Evolutionary conservation across 2,888 invertebrate genomes (phyloP), one percentile per base, ranked within the genome.

Genomic region (Byasa hedistus): DNA sequence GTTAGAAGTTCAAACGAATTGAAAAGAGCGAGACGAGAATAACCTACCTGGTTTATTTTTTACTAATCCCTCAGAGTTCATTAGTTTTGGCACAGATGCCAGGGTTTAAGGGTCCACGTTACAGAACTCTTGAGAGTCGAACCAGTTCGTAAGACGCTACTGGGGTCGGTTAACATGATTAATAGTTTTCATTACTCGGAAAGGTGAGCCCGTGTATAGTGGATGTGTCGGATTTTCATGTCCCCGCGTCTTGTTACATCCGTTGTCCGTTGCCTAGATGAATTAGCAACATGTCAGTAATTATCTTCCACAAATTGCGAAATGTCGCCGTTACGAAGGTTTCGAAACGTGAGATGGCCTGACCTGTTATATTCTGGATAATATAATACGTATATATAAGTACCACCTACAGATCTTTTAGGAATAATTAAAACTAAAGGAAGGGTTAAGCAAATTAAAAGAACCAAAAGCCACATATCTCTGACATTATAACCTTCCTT

Each of bases 61-160:
- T 79, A 79, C 69, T 74, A 77, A 76, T 78, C 70, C 75, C 72
- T 70, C 69, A 71, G 61, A 80, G 74, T 74, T 84, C 84, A 80
- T 85, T 86, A 86, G 84, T 86, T 86, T 85, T 85, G 82, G 82
- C 88, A 83, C 89, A 88, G 82, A 85, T 87, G 86, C 74, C 63
- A 78, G 73, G 75, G 73, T 73, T 75, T 75, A 75, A 81, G 77
- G 73, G 70, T 70, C 71, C 64, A 69, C 70, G 81, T 82, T 81
- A 79, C 79, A 82, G 80, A 80, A 79, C 78, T 76, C 79, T 84
- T 80, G 81, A 73, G 74, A 77, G 69, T 70, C 69, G 69, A 70
- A 73, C 72, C 69, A 70, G 72, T 70, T 70, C 69, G 69, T 71
- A 75, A 73, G 71, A 71, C 69, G 62, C 70, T 63, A 55, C 63